Percentiles rank a stretch among this genome's conserved stretches.
Conservation (phyloP, 2,888 invertebrate genomes). For the Apodemia mormo region DNA sequence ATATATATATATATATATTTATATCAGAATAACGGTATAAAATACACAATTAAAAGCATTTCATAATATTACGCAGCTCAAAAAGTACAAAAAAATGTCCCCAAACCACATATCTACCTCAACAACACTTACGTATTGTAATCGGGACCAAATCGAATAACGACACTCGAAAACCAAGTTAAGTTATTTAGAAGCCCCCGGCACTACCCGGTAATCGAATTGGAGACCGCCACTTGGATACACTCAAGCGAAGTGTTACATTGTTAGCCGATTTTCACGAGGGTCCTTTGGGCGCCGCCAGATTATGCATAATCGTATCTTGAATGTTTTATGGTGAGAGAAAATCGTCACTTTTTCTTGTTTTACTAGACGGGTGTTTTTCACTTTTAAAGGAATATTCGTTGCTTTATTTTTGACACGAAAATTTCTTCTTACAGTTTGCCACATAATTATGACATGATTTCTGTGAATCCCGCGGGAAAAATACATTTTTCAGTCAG, state of each 20-base stretch:
- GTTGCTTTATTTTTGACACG: no score
- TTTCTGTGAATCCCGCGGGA: no score
- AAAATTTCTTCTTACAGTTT: no score
- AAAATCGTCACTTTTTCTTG: not conserved
- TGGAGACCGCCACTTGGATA: slow-evolving; percentile 72
- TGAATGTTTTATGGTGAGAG: slow-evolving; percentile 15
- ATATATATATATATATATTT: no score
- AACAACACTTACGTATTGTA: slow-evolving; percentile 70
- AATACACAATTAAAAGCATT: not conserved
- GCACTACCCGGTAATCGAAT: slow-evolving; percentile 75
- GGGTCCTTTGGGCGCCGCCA: slow-evolving; percentile 46
- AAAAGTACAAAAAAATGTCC: slow-evolving; percentile 37
- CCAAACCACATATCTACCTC: slow-evolving; percentile 52
- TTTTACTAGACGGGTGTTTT: not conserved
- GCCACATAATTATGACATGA: no score
- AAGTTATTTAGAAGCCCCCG: slow-evolving; percentile 71
- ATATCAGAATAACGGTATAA: no score
- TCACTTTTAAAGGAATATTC: not conserved
- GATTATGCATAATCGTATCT: slow-evolving; percentile 59
- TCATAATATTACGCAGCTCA: slow-evolving; percentile 34
- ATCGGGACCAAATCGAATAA: slow-evolving; percentile 72
- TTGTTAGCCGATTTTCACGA: slow-evolving; percentile 75
- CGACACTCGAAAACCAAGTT: slow-evolving; percentile 72
- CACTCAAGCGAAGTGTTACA: slow-evolving; percentile 73
- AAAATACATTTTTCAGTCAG: no score